These are phyloP conservation scores for Bubo blakistoni DNA, from an alignment of 2,113 vertebrate species.

Conservation along the genomic window DNA sequence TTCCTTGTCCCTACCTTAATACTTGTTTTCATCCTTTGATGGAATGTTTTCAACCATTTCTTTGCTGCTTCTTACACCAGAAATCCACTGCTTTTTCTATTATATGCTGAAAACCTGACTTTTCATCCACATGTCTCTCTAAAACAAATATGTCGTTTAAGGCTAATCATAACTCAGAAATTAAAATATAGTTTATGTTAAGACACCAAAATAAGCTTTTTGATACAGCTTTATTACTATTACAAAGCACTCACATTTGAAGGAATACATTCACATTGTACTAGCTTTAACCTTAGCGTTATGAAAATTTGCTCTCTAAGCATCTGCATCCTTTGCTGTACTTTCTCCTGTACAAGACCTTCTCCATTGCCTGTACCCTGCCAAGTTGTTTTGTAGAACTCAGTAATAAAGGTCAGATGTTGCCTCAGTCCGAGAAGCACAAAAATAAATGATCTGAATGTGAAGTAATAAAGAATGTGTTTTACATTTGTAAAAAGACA, in stretches of 20 bases:
- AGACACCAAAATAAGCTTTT: background rate
- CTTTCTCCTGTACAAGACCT: background rate
- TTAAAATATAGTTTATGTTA: background rate
- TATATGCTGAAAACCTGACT: background rate
- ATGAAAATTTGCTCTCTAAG: background rate
- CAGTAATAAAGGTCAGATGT: constrained; percentile 4
- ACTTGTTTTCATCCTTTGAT: background rate
- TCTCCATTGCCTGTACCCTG: background rate
- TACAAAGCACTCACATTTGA: background rate
- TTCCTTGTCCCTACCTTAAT: background rate
- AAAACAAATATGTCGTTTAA: background rate
- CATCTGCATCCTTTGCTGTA: background rate
- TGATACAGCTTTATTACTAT: background rate
- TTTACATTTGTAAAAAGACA: background rate
- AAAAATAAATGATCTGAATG: background rate
- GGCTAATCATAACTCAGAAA: background rate
- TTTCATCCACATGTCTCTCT: background rate
- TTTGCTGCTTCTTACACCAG: background rate
- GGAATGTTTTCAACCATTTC: background rate
- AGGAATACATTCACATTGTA: background rate
- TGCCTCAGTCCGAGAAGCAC: background rate
- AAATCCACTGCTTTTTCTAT: background rate
- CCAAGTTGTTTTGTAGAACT: background rate
- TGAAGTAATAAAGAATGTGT: background rate
- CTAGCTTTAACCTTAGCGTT: background rate